These are phyloP conservation scores for Poecilobothrus nobilitatus DNA, from an alignment of 2,888 invertebrate genomes.

Conservation along the genomic window DNA sequence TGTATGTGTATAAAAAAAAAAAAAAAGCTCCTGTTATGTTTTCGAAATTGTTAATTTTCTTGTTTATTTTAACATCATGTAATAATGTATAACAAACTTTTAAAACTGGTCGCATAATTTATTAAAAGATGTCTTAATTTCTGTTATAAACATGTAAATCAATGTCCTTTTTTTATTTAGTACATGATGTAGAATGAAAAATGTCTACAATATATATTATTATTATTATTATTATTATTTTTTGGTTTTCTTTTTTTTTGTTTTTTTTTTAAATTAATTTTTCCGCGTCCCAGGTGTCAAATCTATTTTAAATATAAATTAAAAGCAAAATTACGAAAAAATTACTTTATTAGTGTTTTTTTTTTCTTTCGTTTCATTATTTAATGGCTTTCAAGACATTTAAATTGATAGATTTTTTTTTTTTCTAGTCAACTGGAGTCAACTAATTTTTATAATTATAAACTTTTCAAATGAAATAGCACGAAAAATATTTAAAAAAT, in stretches of 20 bases:
- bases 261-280: background rate
- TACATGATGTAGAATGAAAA: background rate
- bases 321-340: background rate
- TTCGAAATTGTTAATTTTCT: background rate
- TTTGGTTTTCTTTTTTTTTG: no score
- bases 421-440: no score
- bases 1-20: no score
- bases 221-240: no score
- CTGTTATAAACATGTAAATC: conserved; percentile 1
- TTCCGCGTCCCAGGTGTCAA: conserved; percentile 3
- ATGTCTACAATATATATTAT: no score
- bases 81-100: no score
- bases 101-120: background rate
- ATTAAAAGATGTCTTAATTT: conserved; percentile 4
- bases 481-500: background rate
- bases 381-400: no score
- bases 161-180: background rate
- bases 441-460: no score
- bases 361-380: no score
- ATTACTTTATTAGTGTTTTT: background rate
- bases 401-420: no score
- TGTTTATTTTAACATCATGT: background rate
- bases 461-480: background rate
- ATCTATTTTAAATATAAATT: background rate
- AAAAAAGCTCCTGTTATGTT: conserved; percentile 2